A percentile compares a stretch with the other conserved stretches of the same genome.
Conservation (phyloP, 2,888 invertebrate genomes). For the Metopia argyrocephala region DNA sequence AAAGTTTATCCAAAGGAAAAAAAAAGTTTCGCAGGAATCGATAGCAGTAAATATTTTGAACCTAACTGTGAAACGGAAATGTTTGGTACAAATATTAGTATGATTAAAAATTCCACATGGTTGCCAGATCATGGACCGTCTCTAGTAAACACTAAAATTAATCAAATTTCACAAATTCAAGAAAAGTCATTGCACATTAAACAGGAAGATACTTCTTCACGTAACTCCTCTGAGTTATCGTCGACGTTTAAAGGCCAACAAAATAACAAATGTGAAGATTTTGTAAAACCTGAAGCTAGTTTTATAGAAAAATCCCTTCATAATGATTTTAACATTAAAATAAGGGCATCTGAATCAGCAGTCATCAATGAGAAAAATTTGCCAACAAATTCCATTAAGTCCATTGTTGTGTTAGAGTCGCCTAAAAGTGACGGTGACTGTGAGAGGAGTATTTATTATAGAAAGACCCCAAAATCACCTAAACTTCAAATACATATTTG, state of each 20-base stretch:
- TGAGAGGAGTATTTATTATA: constrained; percentile 74
- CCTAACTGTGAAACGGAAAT: constrained; percentile 75
- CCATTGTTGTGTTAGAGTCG: constrained; percentile 15
- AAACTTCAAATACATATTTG: constrained; percentile 68
- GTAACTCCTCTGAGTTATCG: background rate
- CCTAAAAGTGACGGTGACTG: constrained; percentile 50
- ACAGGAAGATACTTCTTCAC: constrained; percentile 49
- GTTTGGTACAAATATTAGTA: constrained; percentile 73
- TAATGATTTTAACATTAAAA: constrained; percentile 43
- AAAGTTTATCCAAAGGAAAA: constrained; percentile 2
- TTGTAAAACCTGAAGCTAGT: constrained; percentile 49
- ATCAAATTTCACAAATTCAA: constrained; percentile 61
- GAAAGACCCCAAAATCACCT: constrained; percentile 72
- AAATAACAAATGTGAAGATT: background rate
- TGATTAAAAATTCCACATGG: constrained; percentile 76
- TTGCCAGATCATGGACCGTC: constrained; percentile 66
- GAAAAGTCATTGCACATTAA: constrained; percentile 67
- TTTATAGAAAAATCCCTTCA: constrained; percentile 14
- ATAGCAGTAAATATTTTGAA: constrained; percentile 68
- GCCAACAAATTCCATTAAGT: background rate
- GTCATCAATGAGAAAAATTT: constrained; percentile 29
- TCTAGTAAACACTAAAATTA: background rate
- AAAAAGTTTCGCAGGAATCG: background rate
- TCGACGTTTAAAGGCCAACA: background rate
- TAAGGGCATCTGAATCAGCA: constrained; percentile 34